Evolutionary conservation across 2,797 vertebrate genomes (phyloP).

Genomic region (Notoglanidium macrostoma): DNA sequence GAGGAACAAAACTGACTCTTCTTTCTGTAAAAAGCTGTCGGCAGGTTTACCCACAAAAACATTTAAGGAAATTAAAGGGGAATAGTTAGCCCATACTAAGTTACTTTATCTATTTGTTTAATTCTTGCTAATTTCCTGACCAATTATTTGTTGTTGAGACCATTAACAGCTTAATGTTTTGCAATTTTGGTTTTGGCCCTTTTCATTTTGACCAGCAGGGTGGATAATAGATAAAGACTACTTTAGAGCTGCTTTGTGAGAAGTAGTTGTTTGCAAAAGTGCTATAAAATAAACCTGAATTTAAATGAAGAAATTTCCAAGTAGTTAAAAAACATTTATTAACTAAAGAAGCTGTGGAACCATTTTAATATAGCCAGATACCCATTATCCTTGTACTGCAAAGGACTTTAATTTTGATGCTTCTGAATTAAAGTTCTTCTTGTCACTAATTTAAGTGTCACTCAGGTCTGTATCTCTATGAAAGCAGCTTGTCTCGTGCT

Average conservation of each 20-base stretch:
- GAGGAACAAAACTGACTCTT: no score
- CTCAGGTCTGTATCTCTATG: background rate
- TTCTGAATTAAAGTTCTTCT: background rate
- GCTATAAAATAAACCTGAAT: background rate
- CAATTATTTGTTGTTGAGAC: no score
- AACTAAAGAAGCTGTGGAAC: background rate
- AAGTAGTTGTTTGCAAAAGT: background rate
- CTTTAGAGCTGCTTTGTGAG: background rate
- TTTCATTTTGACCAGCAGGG: no score
- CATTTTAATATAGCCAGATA: background rate
- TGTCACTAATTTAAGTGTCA: background rate
- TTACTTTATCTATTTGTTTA: no score
- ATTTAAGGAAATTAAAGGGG: no score
- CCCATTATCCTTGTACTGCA: background rate
- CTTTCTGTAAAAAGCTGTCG: no score
- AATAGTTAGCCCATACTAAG: no score
- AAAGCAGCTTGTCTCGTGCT: background rate
- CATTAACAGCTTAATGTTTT: no score
- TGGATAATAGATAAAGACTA: background rate
- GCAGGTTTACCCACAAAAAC: no score
- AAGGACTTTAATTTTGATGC: background rate
- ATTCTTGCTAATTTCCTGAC: no score
- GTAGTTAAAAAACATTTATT: background rate
- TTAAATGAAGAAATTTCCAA: background rate
- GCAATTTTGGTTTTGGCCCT: no score